A percentile compares a stretch with the other conserved stretches of the same genome.
Evolutionary conservation across 1,140 invertebrate species (phyloP).

Genomic region (Pentalonia nigronervosa): DNA sequence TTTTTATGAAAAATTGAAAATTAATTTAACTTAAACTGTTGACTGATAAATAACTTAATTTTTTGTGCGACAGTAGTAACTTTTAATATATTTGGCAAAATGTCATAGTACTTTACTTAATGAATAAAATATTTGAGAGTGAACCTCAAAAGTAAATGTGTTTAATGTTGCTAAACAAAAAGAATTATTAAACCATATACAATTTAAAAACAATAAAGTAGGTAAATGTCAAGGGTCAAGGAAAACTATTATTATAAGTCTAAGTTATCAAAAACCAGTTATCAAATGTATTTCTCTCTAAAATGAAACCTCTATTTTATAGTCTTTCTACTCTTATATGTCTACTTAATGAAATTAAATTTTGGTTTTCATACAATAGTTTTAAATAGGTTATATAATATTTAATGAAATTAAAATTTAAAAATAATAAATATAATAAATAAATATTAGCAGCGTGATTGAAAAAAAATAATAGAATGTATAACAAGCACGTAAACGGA

Average conservation of each 20-base stretch:
- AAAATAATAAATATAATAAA: neutral
- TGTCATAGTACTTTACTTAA: neutral
- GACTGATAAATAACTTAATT: neutral
- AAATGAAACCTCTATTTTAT: neutral
- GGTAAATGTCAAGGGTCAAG: neutral
- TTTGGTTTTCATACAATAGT: neutral
- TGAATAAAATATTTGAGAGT: neutral
- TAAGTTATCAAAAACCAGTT: neutral
- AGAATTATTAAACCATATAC: neutral
- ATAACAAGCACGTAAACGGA: neutral
- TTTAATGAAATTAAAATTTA: neutral
- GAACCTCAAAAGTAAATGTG: neutral
- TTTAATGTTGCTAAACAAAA: neutral
- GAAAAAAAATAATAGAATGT: neutral
- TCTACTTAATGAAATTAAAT: neutral
- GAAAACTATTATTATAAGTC: neutral
- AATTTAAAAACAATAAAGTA: slow-evolving; percentile 23
- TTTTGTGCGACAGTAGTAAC: neutral
- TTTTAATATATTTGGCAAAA: neutral
- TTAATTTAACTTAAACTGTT: neutral
- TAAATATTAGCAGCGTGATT: neutral
- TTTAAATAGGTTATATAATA: neutral
- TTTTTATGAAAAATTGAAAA: neutral
- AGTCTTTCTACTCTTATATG: neutral
- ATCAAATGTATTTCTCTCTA: neutral